Base-by-base conservation (phyloP, 2,888 invertebrate species). In the Muscina levida region DNA sequence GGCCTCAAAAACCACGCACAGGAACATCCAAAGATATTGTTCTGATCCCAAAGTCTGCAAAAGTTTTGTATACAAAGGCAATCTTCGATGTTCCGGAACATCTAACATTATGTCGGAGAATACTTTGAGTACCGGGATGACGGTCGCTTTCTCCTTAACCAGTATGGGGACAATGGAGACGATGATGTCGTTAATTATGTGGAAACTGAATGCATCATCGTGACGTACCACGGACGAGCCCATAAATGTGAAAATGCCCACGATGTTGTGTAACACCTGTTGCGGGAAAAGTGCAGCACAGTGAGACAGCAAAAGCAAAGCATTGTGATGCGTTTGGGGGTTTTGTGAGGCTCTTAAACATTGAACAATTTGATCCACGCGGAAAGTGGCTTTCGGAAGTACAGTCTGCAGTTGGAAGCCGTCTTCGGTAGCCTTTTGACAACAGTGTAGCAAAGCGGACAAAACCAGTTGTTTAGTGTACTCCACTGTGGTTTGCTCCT, bases 161-260 rank as follows among this genome's bases (percentile, higher is more conserved):
- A 98, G 91, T 77, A 97, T 95, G 0, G 98, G 98, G 81, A 98
- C 93, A 37, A 98, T 93, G 0, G 96, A 96, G 85, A 97, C 96
- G 17, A 98, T 94, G 3, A 98, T 97, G 87, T 95, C 95, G 0
- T 94, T 93, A 72, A 98, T 97, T 24, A 98, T 95, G 89, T 97
- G 97, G 88, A 98, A 97, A 87, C 97, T 98, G 90, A 98, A 98
- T 0, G 96, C 95, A 86, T 98, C 98, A 87, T 99, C 98, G 85
- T 97, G 97, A 10, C 98, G 93, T 0, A 98, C 92, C 10, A 99
- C 94, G 0, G 97, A 97, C 0, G 96, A 96, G 0, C 99, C 99
- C 94, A 99, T 97, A 87, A 99, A 99, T 0, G 98, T 98, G 88
- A 99, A 99, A 85, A 99, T 96, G 22, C 97, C 95, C 94, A 99